Evolutionary conservation across 2,113 vertebrate species (phyloP).

Genomic region (Gorsachius goisagi): DNA sequence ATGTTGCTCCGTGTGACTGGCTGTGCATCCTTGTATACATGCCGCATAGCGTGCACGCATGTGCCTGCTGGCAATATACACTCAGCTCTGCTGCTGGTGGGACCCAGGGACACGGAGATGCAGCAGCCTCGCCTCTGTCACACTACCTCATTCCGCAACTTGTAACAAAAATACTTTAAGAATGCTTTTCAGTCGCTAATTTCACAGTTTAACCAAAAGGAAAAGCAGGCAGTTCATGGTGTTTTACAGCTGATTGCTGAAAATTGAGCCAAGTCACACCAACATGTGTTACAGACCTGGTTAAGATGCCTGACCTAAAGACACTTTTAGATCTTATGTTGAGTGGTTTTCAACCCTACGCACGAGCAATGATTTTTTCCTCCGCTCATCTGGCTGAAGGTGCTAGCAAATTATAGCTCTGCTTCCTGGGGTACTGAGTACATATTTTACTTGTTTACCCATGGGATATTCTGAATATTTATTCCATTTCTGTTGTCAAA

Average conservation of each 20-base stretch:
- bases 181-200: neutral
- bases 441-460: neutral
- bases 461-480: neutral
- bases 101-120: neutral
- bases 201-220: neutral
- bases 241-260: neutral
- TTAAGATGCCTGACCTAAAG: neutral
- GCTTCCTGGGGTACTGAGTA: neutral
- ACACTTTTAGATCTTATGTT: rapidly evolving
- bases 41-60: rapidly evolving
- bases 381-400: neutral
- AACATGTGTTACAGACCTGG: neutral
- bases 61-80: neutral
- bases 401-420: neutral
- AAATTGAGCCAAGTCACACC: neutral
- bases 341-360: neutral
- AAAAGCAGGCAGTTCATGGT: neutral
- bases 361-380: neutral
- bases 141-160: neutral
- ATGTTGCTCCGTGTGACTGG: neutral
- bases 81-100: neutral
- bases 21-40: rapidly evolving
- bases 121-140: rapidly evolving
- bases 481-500: neutral
- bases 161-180: neutral